Evolutionary conservation across 1,140 invertebrate genomes (phyloP).

Genomic region (Listronotus oregonensis): DNA sequence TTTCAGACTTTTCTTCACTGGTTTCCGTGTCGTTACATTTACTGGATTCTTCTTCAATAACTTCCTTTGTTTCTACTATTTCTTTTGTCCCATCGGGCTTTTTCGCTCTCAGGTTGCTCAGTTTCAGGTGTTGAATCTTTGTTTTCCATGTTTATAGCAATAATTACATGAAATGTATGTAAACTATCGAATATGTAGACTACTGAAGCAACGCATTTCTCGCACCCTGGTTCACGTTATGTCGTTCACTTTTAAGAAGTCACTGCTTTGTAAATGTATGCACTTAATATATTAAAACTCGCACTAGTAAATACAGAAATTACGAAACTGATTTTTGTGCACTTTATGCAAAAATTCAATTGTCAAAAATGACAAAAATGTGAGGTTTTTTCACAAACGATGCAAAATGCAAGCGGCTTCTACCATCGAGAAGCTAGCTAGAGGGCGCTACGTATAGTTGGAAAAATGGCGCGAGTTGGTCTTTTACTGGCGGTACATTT

Average conservation of each 20-base stretch:
- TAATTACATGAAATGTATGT: background rate
- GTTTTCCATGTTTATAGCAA: conserved; percentile 15
- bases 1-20: background rate
- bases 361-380: conserved; percentile 14
- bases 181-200: background rate
- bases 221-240: conserved; percentile 19
- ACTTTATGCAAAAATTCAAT: conserved; percentile 10
- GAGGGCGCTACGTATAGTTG: background rate
- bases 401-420: conserved; percentile 1
- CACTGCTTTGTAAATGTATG: conserved; percentile 1
- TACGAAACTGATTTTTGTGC: conserved; percentile 3
- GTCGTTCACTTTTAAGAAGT: conserved; percentile 11
- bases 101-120: background rate
- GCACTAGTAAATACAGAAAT: background rate
- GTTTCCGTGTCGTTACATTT: background rate
- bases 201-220: conserved; percentile 13
- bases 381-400: conserved; percentile 6
- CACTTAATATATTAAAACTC: background rate
- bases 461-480: conserved; percentile 9
- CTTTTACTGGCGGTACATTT: background rate
- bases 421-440: background rate
- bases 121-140: background rate
- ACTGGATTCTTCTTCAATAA: background rate
- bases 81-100: background rate
- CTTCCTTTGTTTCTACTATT: conserved; percentile 3